Base-by-base conservation (phyloP, 2,888 invertebrate genomes). In the Hirtodrosophila histrioides region DNA sequence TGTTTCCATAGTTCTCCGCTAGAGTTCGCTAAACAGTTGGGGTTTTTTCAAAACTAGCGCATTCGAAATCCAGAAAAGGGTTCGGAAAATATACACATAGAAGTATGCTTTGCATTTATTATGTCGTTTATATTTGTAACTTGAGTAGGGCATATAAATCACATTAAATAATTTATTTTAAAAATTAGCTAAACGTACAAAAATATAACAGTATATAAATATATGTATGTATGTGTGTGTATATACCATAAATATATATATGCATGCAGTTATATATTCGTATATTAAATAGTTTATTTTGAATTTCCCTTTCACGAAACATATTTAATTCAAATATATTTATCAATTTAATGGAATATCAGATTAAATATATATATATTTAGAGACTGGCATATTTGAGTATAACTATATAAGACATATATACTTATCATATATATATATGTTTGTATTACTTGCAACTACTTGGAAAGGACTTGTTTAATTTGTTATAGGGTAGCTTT, bases 181-280 rank as follows among this genome's bases (percentile, higher is more conserved):
- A 79, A 86, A 85, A 85, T 85, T 85, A 86, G 87, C 88, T 85
- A 85, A 88, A 86, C 78, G 87, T 85, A 85, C 87, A 85, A 85
- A 85, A 85, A 85, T 85, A 85, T 85, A 88, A 88, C 88, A 82
- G 70, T 82, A 86, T 76, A 70, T 62, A 58, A 17, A 65, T 62
- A 43, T 57, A 53, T 56, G 54, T 37, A 35, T 51, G 39, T 62
- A 50, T 56, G 17, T 60, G 35, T 49, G 37, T 54, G 36, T 54
- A 29, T 58, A 27, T 37, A 24, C 46, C 49, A 55, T 17, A 17
- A 17, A 17, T 46, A 41, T 46, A 17, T 46, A 41, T 46, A 27
- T 27, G 27, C 6, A 41, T 35, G 75, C 53, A 54, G 44, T 49
- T 27, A 27, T 66, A 69, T 48, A 56, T 60, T 53, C 54, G 27